Conservation (phyloP, 2,113 vertebrate genomes). For the Microcebus ravelobensis region DNA sequence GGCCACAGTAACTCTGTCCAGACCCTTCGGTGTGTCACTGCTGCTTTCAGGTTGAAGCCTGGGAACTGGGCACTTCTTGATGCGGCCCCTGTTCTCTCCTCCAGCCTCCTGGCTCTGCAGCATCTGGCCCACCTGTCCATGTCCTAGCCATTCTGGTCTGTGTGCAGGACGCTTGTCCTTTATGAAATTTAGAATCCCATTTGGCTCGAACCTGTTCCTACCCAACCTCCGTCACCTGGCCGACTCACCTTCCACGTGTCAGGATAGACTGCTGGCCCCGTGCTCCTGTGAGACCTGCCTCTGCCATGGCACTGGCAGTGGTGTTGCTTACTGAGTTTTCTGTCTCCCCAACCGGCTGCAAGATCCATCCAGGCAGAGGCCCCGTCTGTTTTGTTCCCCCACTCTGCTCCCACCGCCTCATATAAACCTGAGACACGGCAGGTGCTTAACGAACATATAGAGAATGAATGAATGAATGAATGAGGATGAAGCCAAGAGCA, state of each 20-base stretch:
- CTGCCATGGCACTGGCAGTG: too few relatives aligned
- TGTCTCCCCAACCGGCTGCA: neutral
- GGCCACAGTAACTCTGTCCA: neutral
- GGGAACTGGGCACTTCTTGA: neutral
- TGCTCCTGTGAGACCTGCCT: neutral
- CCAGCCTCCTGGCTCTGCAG: neutral
- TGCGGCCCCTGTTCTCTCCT: neutral
- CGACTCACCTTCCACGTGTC: neutral
- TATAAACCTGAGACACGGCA: neutral
- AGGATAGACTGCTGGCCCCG: too few relatives aligned
- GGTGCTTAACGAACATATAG: neutral
- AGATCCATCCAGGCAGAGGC: neutral
- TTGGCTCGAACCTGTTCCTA: neutral
- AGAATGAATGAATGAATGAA: neutral
- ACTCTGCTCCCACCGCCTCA: accelerated
- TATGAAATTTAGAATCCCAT: neutral
- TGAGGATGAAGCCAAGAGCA: neutral
- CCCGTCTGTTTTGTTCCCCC: neutral
- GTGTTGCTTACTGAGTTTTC: neutral
- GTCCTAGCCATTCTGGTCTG: neutral
- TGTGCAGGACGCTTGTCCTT: neutral
- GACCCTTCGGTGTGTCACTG: neutral
- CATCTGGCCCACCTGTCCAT: accelerated
- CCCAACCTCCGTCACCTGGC: accelerated
- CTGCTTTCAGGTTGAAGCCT: neutral